Conservation (phyloP, 37 sponge, comb jelly and placozoan genomes). For the Oopsacas minuta region DNA sequence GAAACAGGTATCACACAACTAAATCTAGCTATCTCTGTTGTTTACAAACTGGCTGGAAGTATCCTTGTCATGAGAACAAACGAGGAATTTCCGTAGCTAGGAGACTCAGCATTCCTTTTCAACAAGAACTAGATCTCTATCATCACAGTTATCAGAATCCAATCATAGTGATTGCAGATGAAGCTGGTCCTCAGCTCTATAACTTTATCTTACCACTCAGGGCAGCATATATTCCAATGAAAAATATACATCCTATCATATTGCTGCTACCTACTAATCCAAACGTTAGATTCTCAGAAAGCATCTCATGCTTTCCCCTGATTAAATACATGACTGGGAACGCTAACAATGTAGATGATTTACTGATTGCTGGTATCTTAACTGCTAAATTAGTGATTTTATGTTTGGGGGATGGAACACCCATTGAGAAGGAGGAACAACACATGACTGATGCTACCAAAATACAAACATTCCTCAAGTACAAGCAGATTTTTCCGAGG, state of each 20-base stretch:
- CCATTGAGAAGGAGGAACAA: conserved; percentile 21
- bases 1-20: neutral
- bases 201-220: conserved; percentile 54
- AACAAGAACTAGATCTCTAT: neutral
- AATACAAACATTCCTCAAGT: conserved; percentile 26
- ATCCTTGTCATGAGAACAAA: neutral
- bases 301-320: conserved; percentile 42
- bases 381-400: conserved; percentile 31
- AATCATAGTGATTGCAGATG: conserved; percentile 35
- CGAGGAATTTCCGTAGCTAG: neutral
- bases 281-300: conserved; percentile 22
- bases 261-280: conserved; percentile 42
- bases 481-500: neutral
- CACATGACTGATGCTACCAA: conserved; percentile 48
- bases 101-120: neutral
- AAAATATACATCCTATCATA: conserved; percentile 33
- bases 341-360: conserved; percentile 24
- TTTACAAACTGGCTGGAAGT: neutral
- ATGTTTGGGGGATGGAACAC: conserved; percentile 15
- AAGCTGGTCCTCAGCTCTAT: conserved; percentile 28
- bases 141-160: neutral
- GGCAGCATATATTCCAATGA: conserved; percentile 34
- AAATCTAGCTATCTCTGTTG: neutral
- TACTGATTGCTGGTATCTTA: conserved; percentile 55
- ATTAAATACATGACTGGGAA: conserved; percentile 39